Evolutionary conservation across 2,113 vertebrate genomes (phyloP).

Genomic region (Nerophis ophidion): DNA sequence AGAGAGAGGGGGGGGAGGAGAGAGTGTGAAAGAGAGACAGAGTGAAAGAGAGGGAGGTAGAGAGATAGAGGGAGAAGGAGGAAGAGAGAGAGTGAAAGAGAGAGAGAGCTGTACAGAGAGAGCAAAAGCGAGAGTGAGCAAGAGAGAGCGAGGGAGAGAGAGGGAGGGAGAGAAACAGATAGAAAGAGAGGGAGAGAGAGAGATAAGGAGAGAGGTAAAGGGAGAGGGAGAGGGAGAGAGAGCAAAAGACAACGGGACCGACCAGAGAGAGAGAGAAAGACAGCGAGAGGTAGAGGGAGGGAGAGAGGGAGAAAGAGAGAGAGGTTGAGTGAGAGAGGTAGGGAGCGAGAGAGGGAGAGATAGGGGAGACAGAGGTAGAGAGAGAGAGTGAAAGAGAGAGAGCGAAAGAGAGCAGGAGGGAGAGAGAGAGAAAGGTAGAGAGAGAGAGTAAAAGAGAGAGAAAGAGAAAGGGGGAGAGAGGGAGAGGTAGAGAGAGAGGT

Average conservation of each 20-base stretch:
- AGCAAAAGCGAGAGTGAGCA: not conserved
- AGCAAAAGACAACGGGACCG: too few relatives aligned
- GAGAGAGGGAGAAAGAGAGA: not conserved
- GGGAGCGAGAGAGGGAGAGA: conserved; percentile 3
- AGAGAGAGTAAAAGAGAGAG: too few relatives aligned
- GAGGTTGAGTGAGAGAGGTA: not conserved
- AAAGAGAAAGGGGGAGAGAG: too few relatives aligned
- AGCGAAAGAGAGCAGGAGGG: too few relatives aligned
- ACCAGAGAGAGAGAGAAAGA: conserved; percentile 1
- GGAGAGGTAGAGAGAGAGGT: too few relatives aligned
- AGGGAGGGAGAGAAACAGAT: conserved; percentile 1
- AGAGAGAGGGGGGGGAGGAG: not conserved
- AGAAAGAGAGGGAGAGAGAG: conserved; percentile 3
- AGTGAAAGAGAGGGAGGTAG: not conserved
- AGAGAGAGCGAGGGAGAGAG: conserved; percentile 7
- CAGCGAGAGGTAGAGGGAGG: conserved; percentile 1
- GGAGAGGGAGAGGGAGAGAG: conserved; percentile 10
- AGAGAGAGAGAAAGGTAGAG: too few relatives aligned
- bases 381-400: too few relatives aligned
- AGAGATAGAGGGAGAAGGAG: conserved; percentile 1
- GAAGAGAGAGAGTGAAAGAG: conserved; percentile 8
- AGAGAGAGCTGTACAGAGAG: conserved; percentile 2
- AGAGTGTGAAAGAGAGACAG: conserved; percentile 13
- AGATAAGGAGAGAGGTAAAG: not conserved
- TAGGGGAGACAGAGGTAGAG: too few relatives aligned